Conservation (phyloP, 2,888 invertebrate genomes). For the Orthosia cruda region DNA sequence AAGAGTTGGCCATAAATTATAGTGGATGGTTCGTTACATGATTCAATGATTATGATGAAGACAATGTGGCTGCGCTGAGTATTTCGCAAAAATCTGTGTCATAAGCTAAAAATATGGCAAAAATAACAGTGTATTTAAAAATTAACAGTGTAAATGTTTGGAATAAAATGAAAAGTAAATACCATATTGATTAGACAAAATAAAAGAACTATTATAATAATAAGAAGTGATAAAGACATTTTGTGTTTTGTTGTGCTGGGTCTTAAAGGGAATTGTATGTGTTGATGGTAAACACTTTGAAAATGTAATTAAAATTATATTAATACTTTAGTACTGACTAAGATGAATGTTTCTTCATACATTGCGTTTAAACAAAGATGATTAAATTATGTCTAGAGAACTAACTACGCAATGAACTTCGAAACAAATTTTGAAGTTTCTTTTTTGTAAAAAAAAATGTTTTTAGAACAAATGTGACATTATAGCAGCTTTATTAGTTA, state of each 20-base stretch:
- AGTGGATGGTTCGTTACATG: background rate
- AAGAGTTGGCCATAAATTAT: background rate
- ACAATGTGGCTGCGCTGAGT: background rate
- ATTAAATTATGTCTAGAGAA: background rate
- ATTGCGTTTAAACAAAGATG: slow-evolving; percentile 5
- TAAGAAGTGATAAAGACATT: slow-evolving; percentile 48
- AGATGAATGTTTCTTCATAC: background rate
- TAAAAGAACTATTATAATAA: slow-evolving; percentile 25
- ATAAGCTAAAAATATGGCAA: background rate
- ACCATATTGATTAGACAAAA: slow-evolving; percentile 4
- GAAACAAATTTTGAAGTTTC: background rate
- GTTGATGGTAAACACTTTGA: background rate
- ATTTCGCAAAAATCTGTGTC: background rate
- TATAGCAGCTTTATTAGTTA: slow-evolving; percentile 48
- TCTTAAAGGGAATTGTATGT: background rate
- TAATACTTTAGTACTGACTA: background rate
- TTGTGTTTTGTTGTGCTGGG: slow-evolving; percentile 1
- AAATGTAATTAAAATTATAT: slow-evolving; percentile 4
- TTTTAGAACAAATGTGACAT: slow-evolving; percentile 38
- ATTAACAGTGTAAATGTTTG: background rate
- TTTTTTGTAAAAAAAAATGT: background rate
- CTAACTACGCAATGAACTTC: slow-evolving; percentile 34
- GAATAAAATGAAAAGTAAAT: background rate
- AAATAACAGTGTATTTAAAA: background rate
- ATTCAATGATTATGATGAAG: background rate